Percentiles rank a stretch among this genome's conserved stretches.
Evolutionary conservation across 2,797 vertebrate genomes (phyloP).

Genomic region (Rhodeus uyekii): DNA sequence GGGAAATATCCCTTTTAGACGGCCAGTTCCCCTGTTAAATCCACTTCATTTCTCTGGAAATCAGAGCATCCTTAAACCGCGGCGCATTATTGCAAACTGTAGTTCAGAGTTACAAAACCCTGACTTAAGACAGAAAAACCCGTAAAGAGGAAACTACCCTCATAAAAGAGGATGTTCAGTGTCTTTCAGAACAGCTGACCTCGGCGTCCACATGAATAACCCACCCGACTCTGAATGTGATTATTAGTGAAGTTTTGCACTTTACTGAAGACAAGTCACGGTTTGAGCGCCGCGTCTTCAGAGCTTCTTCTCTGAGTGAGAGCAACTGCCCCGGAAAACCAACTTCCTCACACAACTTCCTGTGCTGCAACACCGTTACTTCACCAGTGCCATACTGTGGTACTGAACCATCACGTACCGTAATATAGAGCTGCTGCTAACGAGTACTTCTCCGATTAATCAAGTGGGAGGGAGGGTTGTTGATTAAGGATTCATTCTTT

Average conservation of each 20-base stretch:
- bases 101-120: background rate
- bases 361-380: slow-evolving; percentile 41
- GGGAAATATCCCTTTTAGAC: background rate
- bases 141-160: background rate
- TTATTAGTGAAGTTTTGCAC: background rate
- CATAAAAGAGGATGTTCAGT: background rate
- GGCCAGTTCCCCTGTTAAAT: background rate
- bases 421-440: too few species aligned
- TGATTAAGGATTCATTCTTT: too few species aligned
- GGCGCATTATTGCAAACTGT: background rate
- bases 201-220: too few species aligned
- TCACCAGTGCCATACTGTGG: background rate
- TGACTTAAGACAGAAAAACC: background rate
- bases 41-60: background rate
- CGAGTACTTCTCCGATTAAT: too few species aligned
- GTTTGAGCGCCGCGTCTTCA: background rate
- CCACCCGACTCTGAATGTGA: too few species aligned
- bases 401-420: too few species aligned
- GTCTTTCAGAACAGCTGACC: background rate
- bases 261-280: background rate
- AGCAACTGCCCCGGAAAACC: slow-evolving; percentile 13
- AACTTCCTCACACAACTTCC: slow-evolving; percentile 51
- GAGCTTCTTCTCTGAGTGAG: background rate
- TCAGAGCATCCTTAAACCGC: background rate
- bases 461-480: too few species aligned